Evolutionary conservation across 1,140 invertebrate genomes (phyloP), one percentile per base, ranked within the genome.

Genomic region (Eueides isabella): DNA sequence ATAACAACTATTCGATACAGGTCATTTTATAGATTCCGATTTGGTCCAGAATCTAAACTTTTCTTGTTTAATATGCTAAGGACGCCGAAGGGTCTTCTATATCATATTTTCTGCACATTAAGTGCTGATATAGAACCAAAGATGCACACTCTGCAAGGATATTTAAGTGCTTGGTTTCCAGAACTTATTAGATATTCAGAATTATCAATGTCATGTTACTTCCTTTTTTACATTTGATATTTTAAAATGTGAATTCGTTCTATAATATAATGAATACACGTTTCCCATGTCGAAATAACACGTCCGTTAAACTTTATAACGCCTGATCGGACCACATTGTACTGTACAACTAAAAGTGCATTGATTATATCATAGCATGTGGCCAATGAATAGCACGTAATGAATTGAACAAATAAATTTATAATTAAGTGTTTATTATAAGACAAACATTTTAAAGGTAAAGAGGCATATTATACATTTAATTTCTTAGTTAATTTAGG

Each of bases 71-170:
- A 86, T 82, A 84, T 80, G 74, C 76, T 33, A 61, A 41, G 38
- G 72, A 79, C 77, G 72, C 77, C 76, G 73, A 79, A 83, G 80
- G 80, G 75, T 67, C 78, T 80, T 77, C 84, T 85, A n/a, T 85
- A 87, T 83, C 80, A 87, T 85, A 85, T 82, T 84, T 82, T 82
- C 81, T 74, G 67, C 72, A 80, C 66, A 86, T 83, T 76, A 76
- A 79, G 64, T 71, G 35, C 44, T 41, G 61, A 66, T 65, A 74
- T 71, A 66, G 67, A 71, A 71, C 28, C 69, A 71, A 80, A 78
- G 30, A 73, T 79, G 77, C 74, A 44, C 23, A 79, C 67, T 75
- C 72, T 75, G 72, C 61, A 55, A 72, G 38, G 72, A 66, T 77
- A 72, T 74, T 75, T 62, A 77, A 75, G 72, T 63, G 67, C 41